phyloP scores from a whole-genome alignment of 64 coral and sea anemone genomes.

The Stichodactyla mertensii region DNA sequence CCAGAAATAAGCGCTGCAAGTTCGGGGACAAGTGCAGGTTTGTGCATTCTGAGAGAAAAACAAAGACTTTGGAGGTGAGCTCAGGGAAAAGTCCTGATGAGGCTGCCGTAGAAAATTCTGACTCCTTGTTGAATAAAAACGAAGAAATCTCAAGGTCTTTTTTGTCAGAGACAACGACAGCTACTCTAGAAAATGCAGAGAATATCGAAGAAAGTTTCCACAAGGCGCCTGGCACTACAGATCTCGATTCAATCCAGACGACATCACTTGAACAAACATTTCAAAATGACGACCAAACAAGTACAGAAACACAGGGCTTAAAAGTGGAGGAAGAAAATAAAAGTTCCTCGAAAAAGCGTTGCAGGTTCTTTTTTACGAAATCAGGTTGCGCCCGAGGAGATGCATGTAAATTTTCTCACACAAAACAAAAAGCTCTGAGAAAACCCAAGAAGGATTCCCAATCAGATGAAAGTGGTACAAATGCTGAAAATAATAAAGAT shows the following conservation, averaged over 20 bases:
- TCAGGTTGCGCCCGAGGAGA: constrained; percentile 62
- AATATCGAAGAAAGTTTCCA: not conserved
- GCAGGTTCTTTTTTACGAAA: constrained; percentile 64
- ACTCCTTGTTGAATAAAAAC: not conserved
- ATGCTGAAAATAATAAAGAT: not conserved
- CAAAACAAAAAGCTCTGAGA: not conserved
- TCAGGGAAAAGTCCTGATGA: not conserved
- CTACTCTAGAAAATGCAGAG: not conserved
- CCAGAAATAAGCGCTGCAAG: constrained; percentile 26
- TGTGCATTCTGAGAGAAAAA: constrained; percentile 12
- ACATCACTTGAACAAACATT: not conserved
- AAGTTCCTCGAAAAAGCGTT: constrained; percentile 12
- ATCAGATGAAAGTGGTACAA: not conserved
- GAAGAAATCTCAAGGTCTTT: not conserved
- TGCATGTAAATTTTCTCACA: constrained; percentile 43
- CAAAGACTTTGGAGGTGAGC: not conserved
- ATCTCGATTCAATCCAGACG: not conserved
- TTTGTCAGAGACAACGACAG: not conserved
- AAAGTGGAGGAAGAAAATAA: constrained; percentile 11
- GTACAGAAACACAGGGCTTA: not conserved
- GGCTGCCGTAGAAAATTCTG: not conserved
- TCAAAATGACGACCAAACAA: not conserved
- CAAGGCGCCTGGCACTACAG: not conserved
- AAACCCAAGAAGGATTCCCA: not conserved
- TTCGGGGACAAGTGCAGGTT: constrained; percentile 65